phyloP scores from a whole-genome alignment of 2,888 invertebrate genomes.

The Caenorhabditis auriculariae region DNA sequence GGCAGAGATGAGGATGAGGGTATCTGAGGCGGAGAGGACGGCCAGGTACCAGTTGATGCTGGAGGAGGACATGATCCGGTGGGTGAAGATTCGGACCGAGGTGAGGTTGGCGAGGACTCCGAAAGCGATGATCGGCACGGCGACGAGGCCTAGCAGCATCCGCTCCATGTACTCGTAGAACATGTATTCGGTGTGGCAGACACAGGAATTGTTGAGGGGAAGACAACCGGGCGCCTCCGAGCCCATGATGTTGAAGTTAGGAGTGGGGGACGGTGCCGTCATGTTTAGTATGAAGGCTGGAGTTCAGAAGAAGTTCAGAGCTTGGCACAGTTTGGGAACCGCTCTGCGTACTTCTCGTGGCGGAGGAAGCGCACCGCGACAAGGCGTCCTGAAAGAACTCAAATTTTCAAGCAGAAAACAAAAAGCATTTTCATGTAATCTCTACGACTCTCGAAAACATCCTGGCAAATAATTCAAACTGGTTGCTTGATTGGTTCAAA shows the following conservation, averaged over 20 bases:
- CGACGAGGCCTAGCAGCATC: conserved; percentile 47
- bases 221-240: conserved; percentile 22
- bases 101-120: conserved; percentile 52
- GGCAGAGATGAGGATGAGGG: conserved; percentile 52
- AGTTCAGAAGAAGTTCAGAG: neutral
- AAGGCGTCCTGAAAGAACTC: conserved; percentile 5
- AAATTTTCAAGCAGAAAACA: neutral
- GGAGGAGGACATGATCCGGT: conserved; percentile 50
- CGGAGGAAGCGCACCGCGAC: conserved; percentile 6
- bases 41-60: conserved; percentile 59
- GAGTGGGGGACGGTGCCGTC: neutral
- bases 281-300: neutral
- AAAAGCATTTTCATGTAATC: neutral
- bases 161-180: conserved; percentile 49
- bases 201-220: conserved; percentile 43
- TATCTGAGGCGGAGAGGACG: conserved; percentile 53
- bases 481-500: too few species aligned
- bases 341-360: neutral
- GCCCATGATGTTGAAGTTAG: neutral
- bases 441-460: too few species aligned
- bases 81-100: conserved; percentile 54
- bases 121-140: conserved; percentile 51
- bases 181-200: conserved; percentile 49
- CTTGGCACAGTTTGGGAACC: conserved; percentile 2
- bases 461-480: too few species aligned